phyloP scores from a whole-genome alignment of 2,113 vertebrate species.

The Neopipo cinnamomea region DNA sequence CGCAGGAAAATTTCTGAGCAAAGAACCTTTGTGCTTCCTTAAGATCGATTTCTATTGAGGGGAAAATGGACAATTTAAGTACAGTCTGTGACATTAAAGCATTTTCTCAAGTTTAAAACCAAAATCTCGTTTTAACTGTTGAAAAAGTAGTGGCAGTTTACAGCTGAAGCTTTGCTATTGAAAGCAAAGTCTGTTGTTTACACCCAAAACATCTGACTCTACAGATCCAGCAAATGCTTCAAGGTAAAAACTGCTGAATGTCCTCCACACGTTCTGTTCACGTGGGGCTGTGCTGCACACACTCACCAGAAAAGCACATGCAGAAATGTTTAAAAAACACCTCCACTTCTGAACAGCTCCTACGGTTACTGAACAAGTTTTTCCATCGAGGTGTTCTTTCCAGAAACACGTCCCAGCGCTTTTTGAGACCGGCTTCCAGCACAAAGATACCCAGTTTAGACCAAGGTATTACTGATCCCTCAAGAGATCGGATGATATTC shows the following conservation, averaged over 20 bases:
- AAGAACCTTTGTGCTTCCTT: constrained; percentile 99
- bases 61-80: background rate
- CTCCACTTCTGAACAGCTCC: background rate
- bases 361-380: background rate
- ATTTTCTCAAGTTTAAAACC: background rate
- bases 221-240: background rate
- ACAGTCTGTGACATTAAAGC: background rate
- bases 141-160: background rate
- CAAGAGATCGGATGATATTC: fast-evolving
- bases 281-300: fast-evolving
- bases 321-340: background rate
- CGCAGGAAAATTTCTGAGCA: constrained; percentile 99
- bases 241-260: background rate
- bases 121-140: background rate
- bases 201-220: background rate
- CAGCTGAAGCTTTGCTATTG: background rate
- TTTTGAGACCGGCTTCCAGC: background rate
- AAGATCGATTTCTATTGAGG: constrained; percentile 89
- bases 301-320: background rate
- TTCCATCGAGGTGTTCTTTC: background rate
- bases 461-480: background rate
- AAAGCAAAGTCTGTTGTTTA: background rate
- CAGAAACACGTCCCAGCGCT: background rate
- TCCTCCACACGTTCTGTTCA: background rate
- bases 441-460: background rate